Conservation (phyloP, 2,113 vertebrate species). For the Machaerirhynchus nigripectus region DNA sequence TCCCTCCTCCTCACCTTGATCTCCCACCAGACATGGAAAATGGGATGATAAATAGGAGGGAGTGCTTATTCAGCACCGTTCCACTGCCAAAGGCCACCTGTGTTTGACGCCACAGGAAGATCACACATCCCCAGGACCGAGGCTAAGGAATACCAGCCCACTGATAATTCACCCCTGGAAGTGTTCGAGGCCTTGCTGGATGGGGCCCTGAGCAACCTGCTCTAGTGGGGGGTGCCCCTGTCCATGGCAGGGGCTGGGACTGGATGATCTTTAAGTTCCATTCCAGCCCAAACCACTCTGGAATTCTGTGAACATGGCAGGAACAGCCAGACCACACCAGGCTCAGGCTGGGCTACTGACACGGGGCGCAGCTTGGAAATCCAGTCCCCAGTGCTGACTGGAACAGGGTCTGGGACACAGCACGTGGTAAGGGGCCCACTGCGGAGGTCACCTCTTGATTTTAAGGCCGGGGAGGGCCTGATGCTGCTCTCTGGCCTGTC, state of each 20-base stretch:
- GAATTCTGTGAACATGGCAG: not conserved
- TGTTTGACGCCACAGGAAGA: not conserved
- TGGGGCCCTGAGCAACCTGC: not conserved
- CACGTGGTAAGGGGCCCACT: accelerated
- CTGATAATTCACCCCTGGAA: not conserved
- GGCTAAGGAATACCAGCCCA: not conserved
- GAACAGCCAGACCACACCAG: not conserved
- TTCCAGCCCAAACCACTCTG: not conserved
- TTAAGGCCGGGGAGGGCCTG: not conserved
- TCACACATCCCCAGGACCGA: not conserved
- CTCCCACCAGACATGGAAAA: not conserved
- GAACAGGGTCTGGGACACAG: not conserved
- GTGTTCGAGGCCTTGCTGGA: accelerated
- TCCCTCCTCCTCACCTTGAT: not conserved
- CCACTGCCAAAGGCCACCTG: not conserved
- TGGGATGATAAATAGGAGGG: not conserved
- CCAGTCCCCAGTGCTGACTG: not conserved
- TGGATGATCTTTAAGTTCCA: not conserved
- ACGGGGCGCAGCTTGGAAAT: not conserved
- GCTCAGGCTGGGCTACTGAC: not conserved
- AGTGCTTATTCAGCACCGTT: not conserved
- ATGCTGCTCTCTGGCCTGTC: not conserved
- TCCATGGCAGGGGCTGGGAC: too few relatives aligned
- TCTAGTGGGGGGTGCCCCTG: not conserved
- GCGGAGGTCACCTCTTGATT: not conserved